Evolutionary conservation across 2,888 invertebrate species (phyloP).

Genomic region (Rhagium mordax): DNA sequence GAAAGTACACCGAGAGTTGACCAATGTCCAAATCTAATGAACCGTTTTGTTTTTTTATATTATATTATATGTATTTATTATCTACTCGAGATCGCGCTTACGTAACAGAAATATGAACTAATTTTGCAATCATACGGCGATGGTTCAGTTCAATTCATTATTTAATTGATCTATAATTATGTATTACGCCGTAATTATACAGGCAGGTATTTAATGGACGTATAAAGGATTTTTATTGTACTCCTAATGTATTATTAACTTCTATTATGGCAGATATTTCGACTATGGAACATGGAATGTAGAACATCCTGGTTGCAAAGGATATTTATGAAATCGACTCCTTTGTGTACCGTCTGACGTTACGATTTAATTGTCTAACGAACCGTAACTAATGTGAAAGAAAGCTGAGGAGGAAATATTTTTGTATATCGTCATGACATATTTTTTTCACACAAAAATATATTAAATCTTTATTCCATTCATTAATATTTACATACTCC

Average conservation of each 20-base stretch:
- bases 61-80: conserved; percentile 22
- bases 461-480: no score
- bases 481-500: no score
- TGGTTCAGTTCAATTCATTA: conserved; percentile 16
- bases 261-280: conserved; percentile 14
- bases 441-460: no score
- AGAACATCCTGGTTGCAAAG: conserved; percentile 9
- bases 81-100: conserved; percentile 17
- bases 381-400: not conserved
- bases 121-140: conserved; percentile 27
- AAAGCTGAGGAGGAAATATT: not conserved
- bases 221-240: conserved; percentile 7
- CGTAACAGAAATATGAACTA: conserved; percentile 29
- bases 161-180: conserved; percentile 32
- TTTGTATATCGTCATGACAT: no score
- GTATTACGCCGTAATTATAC: conserved; percentile 12
- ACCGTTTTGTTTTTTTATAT: conserved; percentile 26
- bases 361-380: not conserved
- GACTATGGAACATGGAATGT: not conserved
- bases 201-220: conserved; percentile 8
- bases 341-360: not conserved
- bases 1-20: conserved; percentile 44
- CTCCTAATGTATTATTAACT: conserved; percentile 17
- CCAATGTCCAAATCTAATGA: conserved; percentile 29
- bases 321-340: not conserved